A percentile compares a stretch with the other conserved stretches of the same genome.
Evolutionary conservation across 2,888 invertebrate species (phyloP).

Genomic region (Sussaba pulchella): DNA sequence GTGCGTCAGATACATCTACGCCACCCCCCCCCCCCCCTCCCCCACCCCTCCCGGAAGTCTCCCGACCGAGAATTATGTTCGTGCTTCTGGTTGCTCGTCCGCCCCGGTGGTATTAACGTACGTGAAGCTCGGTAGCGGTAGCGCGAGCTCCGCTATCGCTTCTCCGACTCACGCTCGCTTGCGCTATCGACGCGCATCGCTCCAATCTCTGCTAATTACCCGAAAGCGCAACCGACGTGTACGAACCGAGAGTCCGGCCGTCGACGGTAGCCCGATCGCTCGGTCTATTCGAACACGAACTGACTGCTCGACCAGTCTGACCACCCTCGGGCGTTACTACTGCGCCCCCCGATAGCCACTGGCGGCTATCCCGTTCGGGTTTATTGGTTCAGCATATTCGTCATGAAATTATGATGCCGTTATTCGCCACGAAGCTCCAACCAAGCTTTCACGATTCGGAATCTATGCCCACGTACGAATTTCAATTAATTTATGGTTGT

Average conservation of each 20-base stretch:
- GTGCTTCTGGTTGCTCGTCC: constrained; percentile 1
- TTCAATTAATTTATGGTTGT: too few relatives aligned
- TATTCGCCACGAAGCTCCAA: constrained; percentile 50
- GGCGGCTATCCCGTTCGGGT: constrained; percentile 44
- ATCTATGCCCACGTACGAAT: too few relatives aligned
- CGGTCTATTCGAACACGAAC: neutral
- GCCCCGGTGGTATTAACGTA: constrained; percentile 13
- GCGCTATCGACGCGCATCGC: constrained; percentile 52
- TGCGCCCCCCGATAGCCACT: neutral
- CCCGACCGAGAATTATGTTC: constrained; percentile 47
- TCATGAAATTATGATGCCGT: constrained; percentile 70
- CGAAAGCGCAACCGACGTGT: constrained; percentile 63
- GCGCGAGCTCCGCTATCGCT: constrained; percentile 31
- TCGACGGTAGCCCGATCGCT: neutral
- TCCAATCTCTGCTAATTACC: constrained; percentile 71
- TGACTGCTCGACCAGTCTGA: constrained; percentile 14
- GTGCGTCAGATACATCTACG: constrained; percentile 38
- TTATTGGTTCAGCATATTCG: constrained; percentile 66
- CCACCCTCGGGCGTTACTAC: constrained; percentile 26
- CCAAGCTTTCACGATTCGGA: neutral
- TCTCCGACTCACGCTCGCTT: constrained; percentile 46
- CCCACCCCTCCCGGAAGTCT: neutral
- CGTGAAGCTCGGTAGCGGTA: constrained; percentile 7
- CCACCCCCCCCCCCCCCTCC: neutral
- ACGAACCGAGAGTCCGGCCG: constrained; percentile 30